phyloP scores from a whole-genome alignment of 2,888 invertebrate genomes.

The Eustalomyia histrio region DNA sequence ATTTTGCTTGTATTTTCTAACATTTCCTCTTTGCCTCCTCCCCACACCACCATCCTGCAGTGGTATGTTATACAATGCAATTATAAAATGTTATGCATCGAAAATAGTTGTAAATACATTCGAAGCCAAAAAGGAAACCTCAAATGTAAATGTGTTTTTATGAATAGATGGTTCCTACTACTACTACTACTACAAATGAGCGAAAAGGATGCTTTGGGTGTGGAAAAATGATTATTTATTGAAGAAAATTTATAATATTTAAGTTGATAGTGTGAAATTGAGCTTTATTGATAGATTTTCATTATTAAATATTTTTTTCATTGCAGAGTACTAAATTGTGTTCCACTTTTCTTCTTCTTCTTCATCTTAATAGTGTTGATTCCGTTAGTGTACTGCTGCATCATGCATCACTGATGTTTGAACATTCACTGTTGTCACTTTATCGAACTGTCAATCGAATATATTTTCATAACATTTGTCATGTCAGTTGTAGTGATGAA shows the following conservation, averaged over 20 bases:
- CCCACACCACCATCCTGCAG: not conserved
- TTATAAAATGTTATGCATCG: slow-evolving; percentile 57
- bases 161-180: not conserved
- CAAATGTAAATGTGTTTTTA: slow-evolving; percentile 5
- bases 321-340: not conserved
- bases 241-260: slow-evolving; percentile 50
- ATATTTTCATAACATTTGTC: slow-evolving; percentile 52
- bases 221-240: slow-evolving; percentile 37
- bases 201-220: not conserved
- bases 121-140: slow-evolving; percentile 36
- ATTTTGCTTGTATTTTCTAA: slow-evolving; percentile 39
- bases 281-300: slow-evolving; percentile 32
- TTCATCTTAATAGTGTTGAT: slow-evolving; percentile 33
- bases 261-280: slow-evolving; percentile 52
- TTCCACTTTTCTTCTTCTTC: slow-evolving; percentile 1
- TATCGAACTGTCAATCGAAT: slow-evolving; percentile 55
- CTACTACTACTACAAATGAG: too few species aligned
- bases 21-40: not conserved
- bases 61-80: slow-evolving; percentile 49
- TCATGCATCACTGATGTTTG: slow-evolving; percentile 13
- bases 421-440: slow-evolving; percentile 43
- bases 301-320: slow-evolving; percentile 38
- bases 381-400: slow-evolving; percentile 31
- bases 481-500: slow-evolving; percentile 5
- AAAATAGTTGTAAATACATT: slow-evolving; percentile 7